These are phyloP conservation scores for Epinephelus lanceolatus DNA, from an alignment of 2,113 vertebrate genomes.

Conservation along the genomic window DNA sequence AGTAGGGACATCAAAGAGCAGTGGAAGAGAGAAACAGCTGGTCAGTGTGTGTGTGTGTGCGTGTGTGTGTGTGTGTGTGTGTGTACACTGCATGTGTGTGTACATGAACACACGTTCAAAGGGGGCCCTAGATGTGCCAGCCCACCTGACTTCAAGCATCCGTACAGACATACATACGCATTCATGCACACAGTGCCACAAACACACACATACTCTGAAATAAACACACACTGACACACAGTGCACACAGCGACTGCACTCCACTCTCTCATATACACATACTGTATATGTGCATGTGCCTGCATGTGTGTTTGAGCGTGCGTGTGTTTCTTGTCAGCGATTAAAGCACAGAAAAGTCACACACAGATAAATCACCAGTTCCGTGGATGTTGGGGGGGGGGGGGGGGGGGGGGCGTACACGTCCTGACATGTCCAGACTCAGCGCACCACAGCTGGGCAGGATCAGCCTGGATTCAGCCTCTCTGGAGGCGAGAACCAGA, in stretches of 20 bases:
- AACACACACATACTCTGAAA: slow-evolving; percentile 14
- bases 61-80: slow-evolving; percentile 25
- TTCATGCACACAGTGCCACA: slow-evolving; percentile 7
- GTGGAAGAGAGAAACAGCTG: slow-evolving; percentile 76
- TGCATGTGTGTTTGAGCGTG: slow-evolving; percentile 22
- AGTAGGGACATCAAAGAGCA: slow-evolving; percentile 74
- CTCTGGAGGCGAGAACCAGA: slow-evolving; percentile 32
- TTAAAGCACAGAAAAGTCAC: slow-evolving; percentile 64
- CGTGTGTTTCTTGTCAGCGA: slow-evolving; percentile 50
- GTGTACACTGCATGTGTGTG: slow-evolving; percentile 27
- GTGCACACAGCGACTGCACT: background rate
- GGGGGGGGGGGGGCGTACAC: slow-evolving; percentile 5
- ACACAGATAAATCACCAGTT: slow-evolving; percentile 68
- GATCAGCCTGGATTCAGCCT: slow-evolving; percentile 46
- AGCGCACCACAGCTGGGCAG: slow-evolving; percentile 63
- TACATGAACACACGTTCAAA: slow-evolving; percentile 77
- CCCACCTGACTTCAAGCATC: slow-evolving; percentile 73
- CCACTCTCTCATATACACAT: slow-evolving; percentile 31
- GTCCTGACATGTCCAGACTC: slow-evolving; percentile 65
- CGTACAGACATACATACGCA: slow-evolving; percentile 32
- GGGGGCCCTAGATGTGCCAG: slow-evolving; percentile 61
- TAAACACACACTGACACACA: slow-evolving; percentile 11
- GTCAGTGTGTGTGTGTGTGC: slow-evolving; percentile 62
- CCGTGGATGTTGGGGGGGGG: slow-evolving; percentile 42
- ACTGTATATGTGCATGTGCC: slow-evolving; percentile 47